phyloP scores from a whole-genome alignment of 35 echinoderm and acorn worm species.

The Ophioderma brevispina region DNA sequence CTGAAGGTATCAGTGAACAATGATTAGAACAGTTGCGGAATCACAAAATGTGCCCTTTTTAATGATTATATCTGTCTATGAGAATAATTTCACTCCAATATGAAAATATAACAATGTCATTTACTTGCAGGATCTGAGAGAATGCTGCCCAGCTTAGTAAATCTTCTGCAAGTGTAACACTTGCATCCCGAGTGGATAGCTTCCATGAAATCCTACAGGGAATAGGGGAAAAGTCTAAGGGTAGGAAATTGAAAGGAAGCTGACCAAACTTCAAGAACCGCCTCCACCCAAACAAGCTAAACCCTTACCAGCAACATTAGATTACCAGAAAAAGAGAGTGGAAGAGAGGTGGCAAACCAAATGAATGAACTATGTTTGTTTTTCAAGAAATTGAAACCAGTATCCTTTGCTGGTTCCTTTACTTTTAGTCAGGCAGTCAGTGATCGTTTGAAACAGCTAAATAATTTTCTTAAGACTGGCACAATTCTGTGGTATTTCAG shows the following conservation, averaged over 20 bases:
- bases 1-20: not conserved
- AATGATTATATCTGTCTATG: not conserved
- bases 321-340: conserved; percentile 78
- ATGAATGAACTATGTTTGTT: not conserved
- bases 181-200: conserved; percentile 89
- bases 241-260: conserved; percentile 90
- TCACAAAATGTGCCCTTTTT: not conserved
- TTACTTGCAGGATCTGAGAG: conserved; percentile 78
- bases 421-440: too few species aligned
- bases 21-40: not conserved
- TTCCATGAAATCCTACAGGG: conserved; percentile 85
- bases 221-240: conserved; percentile 64
- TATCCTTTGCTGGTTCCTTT: too few species aligned
- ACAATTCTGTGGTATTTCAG: too few species aligned
- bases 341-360: conserved; percentile 77
- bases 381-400: too few species aligned
- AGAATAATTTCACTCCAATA: too few species aligned
- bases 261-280: conserved; percentile 88
- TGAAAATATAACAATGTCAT: too few species aligned
- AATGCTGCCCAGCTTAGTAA: conserved; percentile 78
- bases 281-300: conserved; percentile 93
- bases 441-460: too few species aligned
- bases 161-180: conserved; percentile 63
- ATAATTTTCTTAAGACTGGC: too few species aligned
- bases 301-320: conserved; percentile 85